These are phyloP conservation scores for Drosophila nigrodunni DNA, from an alignment of 1,140 invertebrate species.

Conservation along the genomic window DNA sequence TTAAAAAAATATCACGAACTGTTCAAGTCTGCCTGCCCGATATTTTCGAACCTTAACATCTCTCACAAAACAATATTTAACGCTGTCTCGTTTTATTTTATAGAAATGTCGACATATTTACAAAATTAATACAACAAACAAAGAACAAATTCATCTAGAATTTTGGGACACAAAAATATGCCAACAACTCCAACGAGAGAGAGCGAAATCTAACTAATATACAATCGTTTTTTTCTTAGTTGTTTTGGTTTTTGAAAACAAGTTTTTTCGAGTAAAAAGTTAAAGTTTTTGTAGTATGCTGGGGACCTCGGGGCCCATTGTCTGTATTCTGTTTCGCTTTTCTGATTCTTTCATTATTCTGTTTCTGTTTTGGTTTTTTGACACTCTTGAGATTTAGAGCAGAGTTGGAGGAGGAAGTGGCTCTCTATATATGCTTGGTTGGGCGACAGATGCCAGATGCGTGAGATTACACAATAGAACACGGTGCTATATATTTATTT, in stretches of 20 bases:
- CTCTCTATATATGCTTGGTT: slow-evolving; percentile 56
- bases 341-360: slow-evolving; percentile 57
- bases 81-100: slow-evolving; percentile 68
- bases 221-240: slow-evolving; percentile 41
- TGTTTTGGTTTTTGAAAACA: slow-evolving; percentile 24
- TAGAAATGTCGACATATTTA: slow-evolving; percentile 79
- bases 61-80: slow-evolving; percentile 33
- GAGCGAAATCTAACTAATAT: slow-evolving; percentile 33
- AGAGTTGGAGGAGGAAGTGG: slow-evolving; percentile 63
- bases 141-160: slow-evolving; percentile 62
- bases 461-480: slow-evolving; percentile 72
- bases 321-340: slow-evolving; percentile 28
- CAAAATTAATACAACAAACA: slow-evolving; percentile 72
- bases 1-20: slow-evolving; percentile 9
- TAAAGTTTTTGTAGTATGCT: neutral
- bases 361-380: slow-evolving; percentile 42
- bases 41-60: slow-evolving; percentile 29
- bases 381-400: slow-evolving; percentile 49
- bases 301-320: slow-evolving; percentile 36
- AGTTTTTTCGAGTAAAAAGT: slow-evolving; percentile 35
- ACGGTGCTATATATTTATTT: slow-evolving; percentile 63
- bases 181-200: slow-evolving; percentile 75
- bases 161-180: slow-evolving; percentile 66
- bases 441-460: slow-evolving; percentile 51
- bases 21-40: slow-evolving; percentile 50